Evolutionary conservation across 2,797 vertebrate genomes (phyloP).

Genomic region (Anomalospiza imberbis): DNA sequence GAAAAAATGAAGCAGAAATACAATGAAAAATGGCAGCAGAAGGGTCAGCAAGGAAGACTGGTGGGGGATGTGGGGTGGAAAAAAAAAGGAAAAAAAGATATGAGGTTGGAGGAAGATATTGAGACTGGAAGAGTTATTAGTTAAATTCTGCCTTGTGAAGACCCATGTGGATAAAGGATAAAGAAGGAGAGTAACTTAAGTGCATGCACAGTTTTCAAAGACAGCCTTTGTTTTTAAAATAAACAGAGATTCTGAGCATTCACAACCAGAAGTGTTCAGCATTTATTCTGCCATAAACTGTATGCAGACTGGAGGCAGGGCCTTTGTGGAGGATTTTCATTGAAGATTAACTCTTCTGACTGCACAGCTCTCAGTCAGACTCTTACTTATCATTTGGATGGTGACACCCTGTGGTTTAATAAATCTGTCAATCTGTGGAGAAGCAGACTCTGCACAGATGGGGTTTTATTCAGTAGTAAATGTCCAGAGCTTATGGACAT

Average conservation of each 20-base stretch:
- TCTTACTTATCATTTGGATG: neutral
- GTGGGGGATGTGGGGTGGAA: neutral
- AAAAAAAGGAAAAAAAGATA: neutral
- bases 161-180: neutral
- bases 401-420: neutral
- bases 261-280: neutral
- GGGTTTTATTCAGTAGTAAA: neutral
- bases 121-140: neutral
- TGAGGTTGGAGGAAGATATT: accelerated
- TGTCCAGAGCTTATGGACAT: neutral
- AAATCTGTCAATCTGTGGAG: neutral
- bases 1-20: neutral
- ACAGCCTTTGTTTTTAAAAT: neutral
- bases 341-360: neutral
- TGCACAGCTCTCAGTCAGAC: neutral
- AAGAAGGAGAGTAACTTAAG: neutral
- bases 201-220: neutral
- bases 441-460: neutral
- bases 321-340: neutral
- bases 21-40: neutral
- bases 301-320: neutral
- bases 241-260: neutral
- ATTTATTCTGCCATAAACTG: neutral
- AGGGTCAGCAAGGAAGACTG: neutral
- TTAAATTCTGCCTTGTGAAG: neutral